These are phyloP conservation scores for Hafferia zeledoni DNA, from an alignment of 2,797 vertebrate species.

Conservation along the genomic window DNA sequence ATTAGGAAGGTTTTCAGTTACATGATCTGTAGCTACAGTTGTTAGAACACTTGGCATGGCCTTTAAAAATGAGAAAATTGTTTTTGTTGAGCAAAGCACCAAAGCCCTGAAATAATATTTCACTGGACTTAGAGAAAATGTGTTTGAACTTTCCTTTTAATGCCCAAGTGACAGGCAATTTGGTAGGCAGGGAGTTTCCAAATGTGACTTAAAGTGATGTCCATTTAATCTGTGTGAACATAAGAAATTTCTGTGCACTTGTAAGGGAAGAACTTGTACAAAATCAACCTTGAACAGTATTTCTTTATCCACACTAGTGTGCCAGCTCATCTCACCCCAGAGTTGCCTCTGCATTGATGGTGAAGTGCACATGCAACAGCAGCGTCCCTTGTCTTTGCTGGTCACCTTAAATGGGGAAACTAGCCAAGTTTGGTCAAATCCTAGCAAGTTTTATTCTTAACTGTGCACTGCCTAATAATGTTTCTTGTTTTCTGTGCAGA, in stretches of 20 bases:
- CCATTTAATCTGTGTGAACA: not conserved
- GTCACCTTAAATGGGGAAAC: not conserved
- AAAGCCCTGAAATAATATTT: slow-evolving; percentile 58
- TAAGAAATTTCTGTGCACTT: not conserved
- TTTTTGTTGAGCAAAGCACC: slow-evolving; percentile 57
- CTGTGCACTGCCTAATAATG: not conserved
- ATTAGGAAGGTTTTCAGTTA: slow-evolving; percentile 67
- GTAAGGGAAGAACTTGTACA: not conserved
- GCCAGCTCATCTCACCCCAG: not conserved
- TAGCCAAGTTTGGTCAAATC: not conserved
- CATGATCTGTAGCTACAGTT: slow-evolving; percentile 65
- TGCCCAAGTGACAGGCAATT: slow-evolving; percentile 29
- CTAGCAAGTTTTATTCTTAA: not conserved
- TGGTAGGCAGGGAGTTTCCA: slow-evolving; percentile 3
- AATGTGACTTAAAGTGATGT: not conserved
- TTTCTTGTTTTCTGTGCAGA: slow-evolving; percentile 8
- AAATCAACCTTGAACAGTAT: not conserved
- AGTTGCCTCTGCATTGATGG: not conserved
- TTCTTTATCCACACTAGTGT: not conserved
- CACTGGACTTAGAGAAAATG: slow-evolving; percentile 39
- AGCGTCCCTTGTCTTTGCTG: not conserved
- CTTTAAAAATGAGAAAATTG: slow-evolving; percentile 65
- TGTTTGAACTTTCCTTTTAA: slow-evolving; percentile 46
- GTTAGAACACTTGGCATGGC: slow-evolving; percentile 56
- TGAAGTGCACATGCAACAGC: not conserved